A percentile compares a stretch with the other conserved stretches of the same genome.
These are phyloP conservation scores for Thripadectes ignobilis DNA, from an alignment of 2,797 vertebrate genomes.

Conservation along the genomic window DNA sequence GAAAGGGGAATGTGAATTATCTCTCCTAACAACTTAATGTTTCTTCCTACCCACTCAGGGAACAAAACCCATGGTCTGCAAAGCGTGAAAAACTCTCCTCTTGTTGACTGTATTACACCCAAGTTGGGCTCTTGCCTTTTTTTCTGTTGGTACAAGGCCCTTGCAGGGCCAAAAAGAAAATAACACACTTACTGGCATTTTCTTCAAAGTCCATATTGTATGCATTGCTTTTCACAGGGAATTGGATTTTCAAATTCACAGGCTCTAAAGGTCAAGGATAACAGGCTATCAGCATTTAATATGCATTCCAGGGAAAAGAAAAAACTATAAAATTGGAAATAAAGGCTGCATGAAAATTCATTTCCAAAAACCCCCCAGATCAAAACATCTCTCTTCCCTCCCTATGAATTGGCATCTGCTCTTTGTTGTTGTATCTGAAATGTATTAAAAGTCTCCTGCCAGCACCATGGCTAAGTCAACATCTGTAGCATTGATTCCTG, in stretches of 20 bases:
- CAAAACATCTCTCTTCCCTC: conserved; percentile 50
- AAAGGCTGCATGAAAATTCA: conserved; percentile 62
- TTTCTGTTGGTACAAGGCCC: not conserved
- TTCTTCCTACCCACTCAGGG: not conserved
- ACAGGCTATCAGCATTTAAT: conserved; percentile 71
- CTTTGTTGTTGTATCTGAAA: conserved; percentile 58
- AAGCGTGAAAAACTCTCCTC: not conserved
- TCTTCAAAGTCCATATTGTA: conserved; percentile 44
- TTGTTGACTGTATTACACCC: not conserved
- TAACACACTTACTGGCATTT: conserved; percentile 39
- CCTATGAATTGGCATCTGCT: conserved; percentile 17
- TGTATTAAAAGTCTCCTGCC: conserved; percentile 50
- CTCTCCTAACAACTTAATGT: not conserved
- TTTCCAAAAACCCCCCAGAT: conserved; percentile 45
- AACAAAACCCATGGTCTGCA: not conserved
- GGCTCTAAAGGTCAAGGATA: conserved; percentile 69
- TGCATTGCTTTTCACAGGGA: conserved; percentile 52
- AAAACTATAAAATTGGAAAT: conserved; percentile 52
- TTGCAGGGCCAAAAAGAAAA: conserved; percentile 10
- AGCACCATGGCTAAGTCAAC: conserved; percentile 45
- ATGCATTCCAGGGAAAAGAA: conserved; percentile 54
- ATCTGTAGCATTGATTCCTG: conserved; percentile 59
- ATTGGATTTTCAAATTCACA: conserved; percentile 73
- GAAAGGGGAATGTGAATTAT: not conserved
- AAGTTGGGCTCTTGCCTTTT: not conserved